Percentiles rank a stretch among this genome's conserved stretches.
Evolutionary conservation across 2,113 vertebrate species (phyloP).

Genomic region (Cyanocitta stelleri): DNA sequence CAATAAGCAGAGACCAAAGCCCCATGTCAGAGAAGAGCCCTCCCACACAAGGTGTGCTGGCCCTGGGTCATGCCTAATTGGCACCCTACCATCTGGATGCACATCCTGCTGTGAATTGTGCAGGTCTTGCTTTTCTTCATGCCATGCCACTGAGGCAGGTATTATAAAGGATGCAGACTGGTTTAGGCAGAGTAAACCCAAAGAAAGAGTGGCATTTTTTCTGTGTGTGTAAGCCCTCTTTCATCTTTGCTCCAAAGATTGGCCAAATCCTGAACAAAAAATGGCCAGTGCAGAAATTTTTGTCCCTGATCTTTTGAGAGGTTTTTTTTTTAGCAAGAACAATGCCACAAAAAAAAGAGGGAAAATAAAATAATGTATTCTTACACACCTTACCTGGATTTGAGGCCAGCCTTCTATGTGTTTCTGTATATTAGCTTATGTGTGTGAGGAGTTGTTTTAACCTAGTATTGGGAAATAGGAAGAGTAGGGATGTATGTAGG

Average conservation of each 20-base stretch:
- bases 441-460: neutral
- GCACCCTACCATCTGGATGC: neutral
- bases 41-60: neutral
- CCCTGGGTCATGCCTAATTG: neutral
- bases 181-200: neutral
- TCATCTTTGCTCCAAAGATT: neutral
- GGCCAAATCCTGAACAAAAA: neutral
- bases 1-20: neutral
- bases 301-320: neutral
- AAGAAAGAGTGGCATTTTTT: neutral
- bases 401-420: neutral
- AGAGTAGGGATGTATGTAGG: neutral
- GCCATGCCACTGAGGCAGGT: neutral
- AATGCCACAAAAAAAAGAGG: neutral
- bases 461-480: neutral
- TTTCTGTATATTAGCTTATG: neutral
- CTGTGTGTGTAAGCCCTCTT: neutral
- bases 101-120: neutral
- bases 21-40: neutral
- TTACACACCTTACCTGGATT: neutral
- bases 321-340: neutral
- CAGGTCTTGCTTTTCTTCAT: neutral
- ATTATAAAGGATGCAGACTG: neutral
- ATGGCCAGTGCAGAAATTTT: neutral
- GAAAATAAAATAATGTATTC: neutral